Conservation (phyloP, 2,888 invertebrate species). For the Athripsodes cinereus region DNA sequence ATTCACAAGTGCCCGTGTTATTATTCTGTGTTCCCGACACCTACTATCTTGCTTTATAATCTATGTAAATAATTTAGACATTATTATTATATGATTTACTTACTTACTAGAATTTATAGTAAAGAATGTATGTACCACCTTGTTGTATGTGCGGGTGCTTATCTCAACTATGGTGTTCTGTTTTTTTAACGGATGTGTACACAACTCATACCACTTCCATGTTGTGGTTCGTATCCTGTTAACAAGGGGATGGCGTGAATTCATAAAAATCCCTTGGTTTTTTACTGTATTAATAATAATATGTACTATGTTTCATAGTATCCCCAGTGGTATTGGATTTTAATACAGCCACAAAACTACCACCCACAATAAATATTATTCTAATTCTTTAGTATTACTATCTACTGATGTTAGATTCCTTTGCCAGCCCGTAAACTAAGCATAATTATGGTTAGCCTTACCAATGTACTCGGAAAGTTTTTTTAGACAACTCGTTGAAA, state of each 20-base stretch:
- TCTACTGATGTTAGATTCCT: no score
- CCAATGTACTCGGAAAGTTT: no score
- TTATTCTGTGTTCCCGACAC: no score
- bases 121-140: neutral
- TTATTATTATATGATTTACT: no score
- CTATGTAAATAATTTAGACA: neutral
- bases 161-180: conserved; percentile 19
- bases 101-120: no score
- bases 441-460: no score
- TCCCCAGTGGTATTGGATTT: conserved; percentile 2
- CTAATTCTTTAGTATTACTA: no score
- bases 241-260: conserved; percentile 15
- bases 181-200: conserved; percentile 26
- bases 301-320: conserved; percentile 3
- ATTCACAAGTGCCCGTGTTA: neutral
- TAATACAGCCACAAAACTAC: conserved; percentile 3
- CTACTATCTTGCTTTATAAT: neutral
- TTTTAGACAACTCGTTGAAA: no score
- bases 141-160: conserved; percentile 1
- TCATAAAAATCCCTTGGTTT: conserved; percentile 10
- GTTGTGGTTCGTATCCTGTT: conserved; percentile 15
- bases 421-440: no score
- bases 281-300: conserved; percentile 5
- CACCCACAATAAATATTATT: no score
- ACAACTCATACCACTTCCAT: conserved; percentile 14